A percentile compares a stretch with the other conserved stretches of the same genome.
Evolutionary conservation across 2,797 vertebrate genomes (phyloP).

Genomic region (Rhodeus uyekii): DNA sequence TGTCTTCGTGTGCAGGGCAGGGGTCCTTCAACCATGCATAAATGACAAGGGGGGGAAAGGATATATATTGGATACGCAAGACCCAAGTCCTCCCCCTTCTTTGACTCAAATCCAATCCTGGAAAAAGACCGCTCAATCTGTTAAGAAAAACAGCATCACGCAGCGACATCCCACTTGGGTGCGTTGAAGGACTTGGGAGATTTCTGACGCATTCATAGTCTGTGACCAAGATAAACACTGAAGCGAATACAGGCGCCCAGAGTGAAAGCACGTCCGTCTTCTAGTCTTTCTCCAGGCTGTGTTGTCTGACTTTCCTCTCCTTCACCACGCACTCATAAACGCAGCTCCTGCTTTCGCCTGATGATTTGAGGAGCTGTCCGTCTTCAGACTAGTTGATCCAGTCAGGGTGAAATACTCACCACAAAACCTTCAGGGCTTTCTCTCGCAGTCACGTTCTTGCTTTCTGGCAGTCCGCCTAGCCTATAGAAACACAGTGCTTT

Average conservation of each 20-base stretch:
- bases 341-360: not conserved
- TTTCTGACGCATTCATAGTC: not conserved
- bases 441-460: conserved; percentile 31
- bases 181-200: not conserved
- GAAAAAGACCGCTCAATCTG: not conserved
- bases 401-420: conserved; percentile 61
- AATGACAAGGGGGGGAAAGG: not conserved
- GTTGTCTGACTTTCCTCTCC: conserved; percentile 5
- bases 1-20: conserved; percentile 22
- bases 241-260: not conserved
- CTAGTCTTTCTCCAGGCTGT: conserved; percentile 21
- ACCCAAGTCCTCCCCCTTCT: not conserved
- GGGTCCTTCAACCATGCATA: conserved; percentile 15
- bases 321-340: conserved; percentile 1
- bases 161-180: not conserved
- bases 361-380: conserved; percentile 52
- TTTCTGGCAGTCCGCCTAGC: conserved; percentile 50
- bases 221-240: not conserved
- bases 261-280: not conserved
- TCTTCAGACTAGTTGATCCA: conserved; percentile 61
- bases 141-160: not conserved
- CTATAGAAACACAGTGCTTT: conserved; percentile 39
- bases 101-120: not conserved
- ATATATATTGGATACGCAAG: not conserved
- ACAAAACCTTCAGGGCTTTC: conserved; percentile 59